A percentile compares a stretch with the other conserved stretches of the same genome.
Evolutionary conservation across 2,888 invertebrate genomes (phyloP).

Genomic region (Euplexia lucipara): DNA sequence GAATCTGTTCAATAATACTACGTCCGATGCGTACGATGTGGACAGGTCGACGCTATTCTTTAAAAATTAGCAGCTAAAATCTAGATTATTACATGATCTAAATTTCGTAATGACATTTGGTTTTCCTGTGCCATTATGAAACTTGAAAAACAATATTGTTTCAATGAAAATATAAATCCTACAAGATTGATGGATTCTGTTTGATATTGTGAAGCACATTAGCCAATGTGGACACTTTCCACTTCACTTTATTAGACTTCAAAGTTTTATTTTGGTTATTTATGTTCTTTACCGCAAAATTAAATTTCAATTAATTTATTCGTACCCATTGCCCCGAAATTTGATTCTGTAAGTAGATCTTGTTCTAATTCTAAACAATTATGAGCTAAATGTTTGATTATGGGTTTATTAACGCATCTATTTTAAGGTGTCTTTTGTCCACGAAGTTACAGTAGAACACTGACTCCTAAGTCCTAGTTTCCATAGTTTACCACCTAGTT

Average conservation of each 20-base stretch:
- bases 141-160: background rate
- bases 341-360: no score
- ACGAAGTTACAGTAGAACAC: background rate
- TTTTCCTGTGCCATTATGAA: background rate
- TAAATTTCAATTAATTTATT: no score
- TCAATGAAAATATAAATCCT: background rate
- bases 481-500: no score
- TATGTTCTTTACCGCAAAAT: background rate
- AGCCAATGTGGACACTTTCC: conserved; percentile 4
- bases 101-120: background rate
- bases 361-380: no score
- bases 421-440: no score
- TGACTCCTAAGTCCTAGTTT: conserved; percentile 3
- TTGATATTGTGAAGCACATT: conserved; percentile 18
- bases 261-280: background rate
- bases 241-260: conserved; percentile 2
- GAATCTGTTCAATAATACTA: no score
- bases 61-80: no score
- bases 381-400: no score
- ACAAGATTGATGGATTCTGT: conserved; percentile 13
- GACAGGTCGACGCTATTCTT: no score
- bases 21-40: no score
- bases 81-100: background rate
- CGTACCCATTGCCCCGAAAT: no score
- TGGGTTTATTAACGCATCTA: no score